Base-by-base conservation (phyloP, 2,113 vertebrate genomes). In the Pungitius pungitius region DNA sequence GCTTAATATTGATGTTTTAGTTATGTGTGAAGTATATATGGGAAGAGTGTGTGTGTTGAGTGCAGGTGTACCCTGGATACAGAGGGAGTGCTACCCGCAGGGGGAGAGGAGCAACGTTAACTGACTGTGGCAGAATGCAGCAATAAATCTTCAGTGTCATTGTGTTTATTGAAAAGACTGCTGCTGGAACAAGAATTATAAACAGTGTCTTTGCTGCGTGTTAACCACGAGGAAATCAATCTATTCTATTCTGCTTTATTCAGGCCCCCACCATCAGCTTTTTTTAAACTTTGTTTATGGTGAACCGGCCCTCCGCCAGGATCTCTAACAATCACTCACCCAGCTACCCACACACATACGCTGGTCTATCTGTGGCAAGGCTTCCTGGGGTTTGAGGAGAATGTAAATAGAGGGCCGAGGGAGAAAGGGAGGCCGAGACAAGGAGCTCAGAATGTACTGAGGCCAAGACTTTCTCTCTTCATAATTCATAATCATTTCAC, bases 161-260 rank as follows among this genome's bases (percentile, higher is more conserved):
- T 56, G 70, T 90, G 86, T 90, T 90, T 90, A 90, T 90, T 90
- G 86, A 88, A 90, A 83, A 79, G 84, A 57, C 80, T 77, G 84
- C 80, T 78, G 84, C 86, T 85, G 86, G 84, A 88, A 78, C 60
- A 5, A 42, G 82, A 68, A 83, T 85, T 85, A 85, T 90, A 88
- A 88, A 88, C 84, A 88, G 20, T 59, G 75, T 85, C 77, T 88
- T 77, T 72, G 54, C 82, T 79, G 61, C 58, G 76, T 88, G 80
- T 77, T 85, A 81, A 81, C 80, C 77, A 37, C 62, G 42, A 71
- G 57, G 68, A 80, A 69, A 80, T 85, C 56, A 73, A 63, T 86
- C 81, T 69, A 24, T 81, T 80, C 78, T 61, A 56, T 74, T 58
- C 55, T 55, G 45, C 69, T 78, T 67, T 64, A n/a, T 77, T 73